phyloP scores from a whole-genome alignment of 2,797 vertebrate genomes.

The Odontamblyopus rebecca region DNA sequence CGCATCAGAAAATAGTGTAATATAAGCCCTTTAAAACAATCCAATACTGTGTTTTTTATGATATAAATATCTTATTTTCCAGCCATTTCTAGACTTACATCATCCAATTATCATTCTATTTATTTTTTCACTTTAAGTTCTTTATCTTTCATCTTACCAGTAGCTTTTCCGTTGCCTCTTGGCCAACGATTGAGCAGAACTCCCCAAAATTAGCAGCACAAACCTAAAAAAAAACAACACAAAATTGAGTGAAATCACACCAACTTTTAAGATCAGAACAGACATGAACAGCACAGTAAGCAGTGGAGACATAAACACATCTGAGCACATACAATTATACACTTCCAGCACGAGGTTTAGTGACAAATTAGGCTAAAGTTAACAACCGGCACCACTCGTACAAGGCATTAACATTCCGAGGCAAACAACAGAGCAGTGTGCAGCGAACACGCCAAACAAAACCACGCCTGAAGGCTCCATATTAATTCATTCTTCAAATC shows the following conservation, averaged over 20 bases:
- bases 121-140: neutral
- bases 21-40: no score
- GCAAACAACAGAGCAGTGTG: slow-evolving; percentile 38
- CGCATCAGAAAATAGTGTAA: no score
- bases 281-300: neutral
- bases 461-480: slow-evolving; percentile 26
- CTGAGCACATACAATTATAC: neutral
- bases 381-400: slow-evolving; percentile 15
- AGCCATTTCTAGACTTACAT: neutral
- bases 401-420: slow-evolving; percentile 60
- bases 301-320: neutral
- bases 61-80: no score
- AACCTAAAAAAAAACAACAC: slow-evolving; percentile 72
- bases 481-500: slow-evolving; percentile 34
- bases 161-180: slow-evolving; percentile 90
- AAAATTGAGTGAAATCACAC: neutral
- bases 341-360: neutral
- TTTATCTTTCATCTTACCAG: slow-evolving; percentile 74
- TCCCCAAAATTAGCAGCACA: slow-evolving; percentile 91
- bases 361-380: slow-evolving; percentile 1
- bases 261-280: no score
- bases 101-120: neutral
- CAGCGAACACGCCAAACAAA: slow-evolving; percentile 27
- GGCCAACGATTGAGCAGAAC: slow-evolving; percentile 90
- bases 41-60: no score